phyloP scores from a whole-genome alignment of 2,113 vertebrate genomes.

The Nanorana parkeri region DNA sequence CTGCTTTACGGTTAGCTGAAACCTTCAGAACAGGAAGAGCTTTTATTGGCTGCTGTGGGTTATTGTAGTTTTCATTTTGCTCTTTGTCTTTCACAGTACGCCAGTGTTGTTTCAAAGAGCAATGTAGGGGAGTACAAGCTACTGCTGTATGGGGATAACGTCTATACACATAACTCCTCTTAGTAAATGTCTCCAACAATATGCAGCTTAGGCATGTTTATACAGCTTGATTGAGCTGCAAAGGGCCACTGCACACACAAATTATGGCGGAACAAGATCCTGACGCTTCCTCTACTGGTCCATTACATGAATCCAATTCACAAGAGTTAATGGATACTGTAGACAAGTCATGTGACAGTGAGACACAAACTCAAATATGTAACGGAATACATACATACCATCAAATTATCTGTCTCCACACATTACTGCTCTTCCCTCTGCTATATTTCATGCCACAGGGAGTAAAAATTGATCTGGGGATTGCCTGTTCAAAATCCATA shows the following conservation, averaged over 20 bases:
- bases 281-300: not conserved
- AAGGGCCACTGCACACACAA: not conserved
- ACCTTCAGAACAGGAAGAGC: too few species aligned
- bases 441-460: conserved; percentile 7
- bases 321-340: not conserved
- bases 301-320: not conserved
- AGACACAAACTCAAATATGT: not conserved
- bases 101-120: too few species aligned
- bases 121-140: too few species aligned
- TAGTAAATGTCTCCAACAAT: too few species aligned
- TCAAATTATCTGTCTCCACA: conserved; percentile 4
- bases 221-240: too few species aligned
- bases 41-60: too few species aligned
- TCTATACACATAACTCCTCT: too few species aligned
- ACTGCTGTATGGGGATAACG: too few species aligned
- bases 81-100: too few species aligned
- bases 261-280: not conserved
- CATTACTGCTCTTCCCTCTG: not conserved
- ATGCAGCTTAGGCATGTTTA: too few species aligned
- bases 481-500: conserved; percentile 1
- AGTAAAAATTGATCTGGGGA: conserved; percentile 3
- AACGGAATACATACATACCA: not conserved
- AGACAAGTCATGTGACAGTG: not conserved
- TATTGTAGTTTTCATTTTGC: too few species aligned
- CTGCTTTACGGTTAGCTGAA: too few species aligned